Base-by-base conservation (phyloP, 2,888 invertebrate genomes). In the Hoplodrina ambigua region DNA sequence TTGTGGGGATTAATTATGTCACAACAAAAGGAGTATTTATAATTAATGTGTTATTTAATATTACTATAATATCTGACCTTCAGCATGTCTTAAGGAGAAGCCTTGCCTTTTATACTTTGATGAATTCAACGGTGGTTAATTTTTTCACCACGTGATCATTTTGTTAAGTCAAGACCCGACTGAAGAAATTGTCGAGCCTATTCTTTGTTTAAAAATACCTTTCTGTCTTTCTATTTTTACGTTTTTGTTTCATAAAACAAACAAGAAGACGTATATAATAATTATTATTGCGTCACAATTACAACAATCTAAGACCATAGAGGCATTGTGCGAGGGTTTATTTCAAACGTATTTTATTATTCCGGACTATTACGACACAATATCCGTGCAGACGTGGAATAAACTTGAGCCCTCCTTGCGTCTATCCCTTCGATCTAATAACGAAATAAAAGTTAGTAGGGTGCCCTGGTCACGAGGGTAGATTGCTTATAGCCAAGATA, bases 391-490 rank as follows among this genome's bases (percentile, higher is more conserved):
- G 79, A 83, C 77, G 71, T 65, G 56, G 56, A 80, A 79, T 79
- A 79, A 74, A 75, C 78, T 78, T 71, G 77, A 75, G 78, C 86
- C 88, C 88, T 90, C 84, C 86, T 87, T 85, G 81, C 83, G 83
- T 83, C 84, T 85, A 86, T 91, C 91, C 91, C 92, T 91, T 90
- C 89, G 82, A 88, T 89, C 87, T 90, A 91, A 93, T 93, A 93
- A 91, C 89, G 88, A 90, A 93, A 94, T 94, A 92, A 93, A 93
- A 91, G 93, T 94, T 92, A 93, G 90, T 94, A 91, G 94, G 94
- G 94, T 94, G 93, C 55, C 87, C 87, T 87, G 91, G 92, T 91
- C 91, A 90, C 87, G 88, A 87, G 92, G 92, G 93, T 88, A 86
- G 79, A 46, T 75, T 72, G 71, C 78, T 80, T 83, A 81, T 81